Conservation (phyloP, 2,113 vertebrate species). For the Zapus hudsonius region DNA sequence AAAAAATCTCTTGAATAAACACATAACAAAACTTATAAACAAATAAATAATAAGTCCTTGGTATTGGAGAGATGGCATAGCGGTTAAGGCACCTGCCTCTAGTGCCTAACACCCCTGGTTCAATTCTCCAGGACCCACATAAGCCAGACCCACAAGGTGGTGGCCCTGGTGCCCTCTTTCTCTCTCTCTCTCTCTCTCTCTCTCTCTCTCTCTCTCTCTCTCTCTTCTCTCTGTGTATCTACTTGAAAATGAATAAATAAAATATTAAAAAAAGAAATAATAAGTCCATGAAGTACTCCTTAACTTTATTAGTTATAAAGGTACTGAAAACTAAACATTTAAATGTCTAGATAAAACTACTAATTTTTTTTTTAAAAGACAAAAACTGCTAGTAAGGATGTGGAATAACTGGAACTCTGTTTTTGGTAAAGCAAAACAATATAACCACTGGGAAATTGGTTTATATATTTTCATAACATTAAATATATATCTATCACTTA, state of each 20-base stretch:
- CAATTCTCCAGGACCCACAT: too few relatives aligned
- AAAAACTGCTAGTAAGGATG: neutral
- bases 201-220: too few relatives aligned
- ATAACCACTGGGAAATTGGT: neutral
- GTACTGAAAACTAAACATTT: neutral
- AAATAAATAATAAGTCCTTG: neutral
- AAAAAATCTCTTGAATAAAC: neutral
- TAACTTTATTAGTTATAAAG: neutral
- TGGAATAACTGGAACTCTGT: neutral
- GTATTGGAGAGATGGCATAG: too few relatives aligned
- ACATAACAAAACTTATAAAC: neutral
- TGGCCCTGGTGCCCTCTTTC: too few relatives aligned
- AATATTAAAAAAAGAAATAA: neutral
- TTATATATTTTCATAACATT: neutral
- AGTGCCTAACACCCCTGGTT: too few relatives aligned
- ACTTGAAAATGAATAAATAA: too few relatives aligned
- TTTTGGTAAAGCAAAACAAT: neutral
- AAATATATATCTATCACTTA: neutral
- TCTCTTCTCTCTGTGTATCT: too few relatives aligned
- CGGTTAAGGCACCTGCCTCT: too few relatives aligned
- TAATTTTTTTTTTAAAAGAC: too few relatives aligned
- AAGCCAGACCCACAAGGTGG: too few relatives aligned
- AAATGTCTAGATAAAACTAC: neutral
- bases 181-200: too few relatives aligned
- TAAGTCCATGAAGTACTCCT: neutral